These are phyloP conservation scores for Camponotus fellah DNA, from an alignment of 2,888 invertebrate species.

Conservation along the genomic window DNA sequence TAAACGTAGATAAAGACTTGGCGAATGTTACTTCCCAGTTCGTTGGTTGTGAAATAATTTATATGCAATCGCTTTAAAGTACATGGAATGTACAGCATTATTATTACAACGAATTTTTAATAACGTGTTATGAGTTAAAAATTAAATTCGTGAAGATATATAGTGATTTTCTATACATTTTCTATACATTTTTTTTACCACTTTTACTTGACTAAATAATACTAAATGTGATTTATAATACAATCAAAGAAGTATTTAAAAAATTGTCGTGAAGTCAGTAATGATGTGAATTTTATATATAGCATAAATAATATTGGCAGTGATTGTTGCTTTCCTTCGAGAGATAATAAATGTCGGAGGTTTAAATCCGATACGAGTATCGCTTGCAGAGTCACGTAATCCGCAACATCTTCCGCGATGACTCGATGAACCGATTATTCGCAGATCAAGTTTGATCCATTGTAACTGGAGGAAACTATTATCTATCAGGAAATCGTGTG, in stretches of 20 bases:
- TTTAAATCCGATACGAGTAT: constrained; percentile 16
- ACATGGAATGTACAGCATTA: neutral
- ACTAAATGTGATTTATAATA: no score
- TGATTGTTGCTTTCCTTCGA: neutral
- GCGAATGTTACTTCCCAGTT: neutral
- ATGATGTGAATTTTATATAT: constrained; percentile 7
- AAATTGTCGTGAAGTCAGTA: neutral
- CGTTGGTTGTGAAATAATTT: neutral
- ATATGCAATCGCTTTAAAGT: neutral
- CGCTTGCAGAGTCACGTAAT: neutral
- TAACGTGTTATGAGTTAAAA: neutral
- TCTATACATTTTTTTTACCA: no score
- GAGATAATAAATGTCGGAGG: constrained; percentile 16
- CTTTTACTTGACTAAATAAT: neutral
- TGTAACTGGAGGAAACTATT: neutral
- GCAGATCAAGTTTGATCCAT: neutral
- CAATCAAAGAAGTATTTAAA: neutral
- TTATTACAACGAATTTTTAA: neutral
- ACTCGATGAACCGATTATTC: neutral
- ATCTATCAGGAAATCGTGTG: neutral
- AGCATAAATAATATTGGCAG: neutral
- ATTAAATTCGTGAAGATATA: neutral
- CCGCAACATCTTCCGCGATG: neutral
- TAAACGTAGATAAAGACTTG: neutral
- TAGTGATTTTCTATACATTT: neutral